Evolutionary conservation across 2,888 invertebrate species (phyloP), one percentile per base, ranked within the genome.

Genomic region (Diloba caeruleocephala): DNA sequence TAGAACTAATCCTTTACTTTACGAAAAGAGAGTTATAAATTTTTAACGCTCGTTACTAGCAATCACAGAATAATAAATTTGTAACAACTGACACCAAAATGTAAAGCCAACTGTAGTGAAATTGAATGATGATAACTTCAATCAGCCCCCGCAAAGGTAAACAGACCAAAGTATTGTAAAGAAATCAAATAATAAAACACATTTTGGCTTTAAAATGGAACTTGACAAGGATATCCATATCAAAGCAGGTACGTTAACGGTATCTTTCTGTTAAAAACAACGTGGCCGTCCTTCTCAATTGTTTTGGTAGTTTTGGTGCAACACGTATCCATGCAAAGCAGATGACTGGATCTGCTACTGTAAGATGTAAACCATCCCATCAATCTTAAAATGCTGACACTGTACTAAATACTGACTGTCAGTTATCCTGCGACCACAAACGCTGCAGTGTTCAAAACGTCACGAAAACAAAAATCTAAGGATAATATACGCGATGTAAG

Each of bases 1-100:
- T 61, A 59, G 15, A 69, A 71, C 73, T 21, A 72, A 73, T 72
- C 53, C 19, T 36, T 43, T 55, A 49, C 26, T 32, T 19, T 41
- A 41, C 38, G 8, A 37, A 56, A 33, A 38, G 14, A n/a, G 38
- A 56, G 45, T 53, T 64, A 53, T 19, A 29, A 39, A 48, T 48
- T 69, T 19, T 54, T 26, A 48, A 61, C 52, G 54, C 33, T 28
- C 21, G 38, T 62, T 48, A 49, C 36, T n/a, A 33, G 29, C 52
- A 61, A 70, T 63, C 46, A 52, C 3, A 31, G 28, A 46, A 19
- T 13, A 15, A 49, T 58, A 33, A 32, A 53, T 58, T 55, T 42
- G 21, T 36, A 32, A 57, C 17, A 43, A 46, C 37, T 33, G 17
- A n/a, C 33, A 25, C 23, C 17, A 46, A 33, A 29, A 44, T 8